Conservation (phyloP, 1,140 invertebrate genomes). For the Drosophila fuyamai region DNA sequence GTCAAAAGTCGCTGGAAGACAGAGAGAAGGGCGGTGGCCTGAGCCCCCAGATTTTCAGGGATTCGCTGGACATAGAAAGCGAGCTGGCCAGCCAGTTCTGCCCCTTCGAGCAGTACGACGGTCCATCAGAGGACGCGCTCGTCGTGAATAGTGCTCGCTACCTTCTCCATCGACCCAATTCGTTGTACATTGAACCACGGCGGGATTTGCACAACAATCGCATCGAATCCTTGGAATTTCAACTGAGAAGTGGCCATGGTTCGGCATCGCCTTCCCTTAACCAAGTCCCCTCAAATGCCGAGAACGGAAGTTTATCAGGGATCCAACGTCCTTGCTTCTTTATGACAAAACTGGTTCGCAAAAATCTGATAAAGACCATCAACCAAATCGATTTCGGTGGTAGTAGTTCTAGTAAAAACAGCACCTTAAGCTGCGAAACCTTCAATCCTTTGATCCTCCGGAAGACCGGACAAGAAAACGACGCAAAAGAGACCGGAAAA, state of each 20-base stretch:
- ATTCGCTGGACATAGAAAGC: not conserved
- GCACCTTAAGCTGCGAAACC: not conserved
- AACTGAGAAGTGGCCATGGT: conserved; percentile 7
- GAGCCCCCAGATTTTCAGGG: not conserved
- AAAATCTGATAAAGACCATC: not conserved
- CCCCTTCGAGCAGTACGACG: conserved; percentile 58
- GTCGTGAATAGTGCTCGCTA: conserved; percentile 30
- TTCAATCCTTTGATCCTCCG: conserved; percentile 2
- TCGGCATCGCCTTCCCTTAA: not conserved
- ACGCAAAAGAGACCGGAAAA: not conserved
- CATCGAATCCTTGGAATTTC: conserved; percentile 7
- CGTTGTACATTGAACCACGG: conserved; percentile 27
- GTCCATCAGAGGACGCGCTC: conserved; percentile 64
- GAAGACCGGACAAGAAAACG: not conserved
- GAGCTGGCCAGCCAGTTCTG: conserved; percentile 48
- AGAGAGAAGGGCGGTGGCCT: conserved; percentile 42
- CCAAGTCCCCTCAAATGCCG: too few relatives aligned
- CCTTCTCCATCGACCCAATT: conserved; percentile 27
- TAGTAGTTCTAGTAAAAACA: conserved; percentile 16
- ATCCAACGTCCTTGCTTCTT: not conserved
- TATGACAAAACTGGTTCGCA: not conserved
- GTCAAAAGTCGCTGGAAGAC: not conserved
- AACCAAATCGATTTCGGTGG: not conserved
- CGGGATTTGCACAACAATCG: conserved; percentile 28
- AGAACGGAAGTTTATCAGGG: not conserved